Conservation (phyloP, 2,888 invertebrate species). For the Melolontha melolontha region DNA sequence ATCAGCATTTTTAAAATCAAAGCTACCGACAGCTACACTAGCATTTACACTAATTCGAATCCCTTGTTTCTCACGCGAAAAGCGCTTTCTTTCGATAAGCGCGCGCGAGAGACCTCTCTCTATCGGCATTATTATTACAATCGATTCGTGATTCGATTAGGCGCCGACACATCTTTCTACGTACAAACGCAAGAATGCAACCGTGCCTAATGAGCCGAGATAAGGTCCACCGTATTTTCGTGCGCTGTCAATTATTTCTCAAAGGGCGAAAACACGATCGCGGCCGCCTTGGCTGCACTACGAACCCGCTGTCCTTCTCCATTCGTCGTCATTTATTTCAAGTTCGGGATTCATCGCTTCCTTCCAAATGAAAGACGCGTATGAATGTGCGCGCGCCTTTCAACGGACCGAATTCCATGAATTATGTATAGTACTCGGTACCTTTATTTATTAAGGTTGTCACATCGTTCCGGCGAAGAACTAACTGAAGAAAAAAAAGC, state of each 20-base stretch:
- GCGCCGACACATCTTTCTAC: no score
- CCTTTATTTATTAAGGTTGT: constrained; percentile 34
- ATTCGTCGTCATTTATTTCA: constrained; percentile 25
- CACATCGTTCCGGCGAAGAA: constrained; percentile 23
- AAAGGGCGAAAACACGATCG: constrained; percentile 17
- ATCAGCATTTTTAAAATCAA: no score
- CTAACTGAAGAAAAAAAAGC: background rate
- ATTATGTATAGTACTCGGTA: constrained; percentile 28
- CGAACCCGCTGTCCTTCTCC: no score
- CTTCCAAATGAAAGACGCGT: constrained; percentile 30
- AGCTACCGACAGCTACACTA: no score
- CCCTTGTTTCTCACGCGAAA: no score
- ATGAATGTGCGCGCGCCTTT: constrained; percentile 28
- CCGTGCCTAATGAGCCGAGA: constrained; percentile 30
- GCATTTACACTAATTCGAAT: no score
- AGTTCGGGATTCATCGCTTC: constrained; percentile 23
- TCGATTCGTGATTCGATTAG: no score
- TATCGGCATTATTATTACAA: no score
- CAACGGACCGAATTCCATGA: constrained; percentile 30
- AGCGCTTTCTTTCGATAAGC: no score
- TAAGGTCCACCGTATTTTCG: constrained; percentile 24
- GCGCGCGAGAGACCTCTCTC: no score
- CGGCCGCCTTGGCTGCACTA: constrained; percentile 13
- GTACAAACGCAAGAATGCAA: constrained; percentile 7
- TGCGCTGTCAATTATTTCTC: constrained; percentile 31